phyloP scores from a whole-genome alignment of 2,888 invertebrate species.

The Euplexia lucipara region DNA sequence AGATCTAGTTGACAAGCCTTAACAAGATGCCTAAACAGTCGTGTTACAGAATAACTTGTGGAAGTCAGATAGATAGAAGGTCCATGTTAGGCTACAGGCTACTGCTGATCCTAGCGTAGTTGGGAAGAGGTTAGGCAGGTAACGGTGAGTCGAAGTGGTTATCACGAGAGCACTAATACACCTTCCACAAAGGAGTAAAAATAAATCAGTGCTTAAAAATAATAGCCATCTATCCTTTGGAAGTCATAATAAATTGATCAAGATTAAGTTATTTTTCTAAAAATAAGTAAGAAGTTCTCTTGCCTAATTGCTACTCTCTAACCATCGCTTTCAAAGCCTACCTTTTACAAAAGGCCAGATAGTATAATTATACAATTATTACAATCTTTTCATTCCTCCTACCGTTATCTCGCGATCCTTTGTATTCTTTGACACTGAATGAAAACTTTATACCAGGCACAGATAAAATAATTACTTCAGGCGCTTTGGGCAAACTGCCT shows the following conservation, averaged over 20 bases:
- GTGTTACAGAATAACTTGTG: too few species aligned
- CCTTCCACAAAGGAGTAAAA: too few species aligned
- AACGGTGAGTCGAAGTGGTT: too few species aligned
- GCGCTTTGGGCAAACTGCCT: constrained; percentile 50
- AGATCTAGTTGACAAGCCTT: too few species aligned
- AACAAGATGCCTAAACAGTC: too few species aligned
- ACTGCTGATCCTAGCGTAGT: too few species aligned
- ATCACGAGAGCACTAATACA: too few species aligned
- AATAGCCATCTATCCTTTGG: neutral
- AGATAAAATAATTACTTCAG: constrained; percentile 65
- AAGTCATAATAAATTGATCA: too few species aligned
- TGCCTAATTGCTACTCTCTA: constrained; percentile 18
- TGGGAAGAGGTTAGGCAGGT: too few species aligned
- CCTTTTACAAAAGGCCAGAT: constrained; percentile 25
- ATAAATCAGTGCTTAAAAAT: neutral
- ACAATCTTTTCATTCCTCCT: constrained; percentile 35
- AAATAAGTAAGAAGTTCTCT: neutral
- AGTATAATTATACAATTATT: constrained; percentile 34
- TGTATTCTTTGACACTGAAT: constrained; percentile 47
- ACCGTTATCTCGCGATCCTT: constrained; percentile 49
- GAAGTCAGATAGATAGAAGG: too few species aligned
- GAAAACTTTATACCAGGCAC: constrained; percentile 54
- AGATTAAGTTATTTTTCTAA: neutral
- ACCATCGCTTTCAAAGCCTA: constrained; percentile 1
- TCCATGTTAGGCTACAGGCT: too few species aligned